phyloP scores from a whole-genome alignment of 2,888 invertebrate species.

The Laothoe populi region DNA sequence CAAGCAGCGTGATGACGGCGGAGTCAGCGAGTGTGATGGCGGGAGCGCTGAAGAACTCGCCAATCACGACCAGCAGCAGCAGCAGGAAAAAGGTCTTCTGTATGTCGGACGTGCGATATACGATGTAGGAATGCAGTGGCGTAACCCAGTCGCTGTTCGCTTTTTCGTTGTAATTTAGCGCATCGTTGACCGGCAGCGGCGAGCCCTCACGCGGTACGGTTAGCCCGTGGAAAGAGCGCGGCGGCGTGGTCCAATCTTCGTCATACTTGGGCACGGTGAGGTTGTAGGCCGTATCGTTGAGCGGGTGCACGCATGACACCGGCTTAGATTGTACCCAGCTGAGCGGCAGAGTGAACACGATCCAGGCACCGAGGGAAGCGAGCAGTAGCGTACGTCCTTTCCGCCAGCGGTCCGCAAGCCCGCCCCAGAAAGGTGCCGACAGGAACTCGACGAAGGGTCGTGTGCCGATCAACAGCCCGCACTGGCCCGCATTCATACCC shows the following conservation, averaged over 20 bases:
- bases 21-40: conserved; percentile 97
- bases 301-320: conserved; percentile 90
- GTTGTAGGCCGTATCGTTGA: conserved; percentile 84
- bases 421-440: conserved; percentile 99
- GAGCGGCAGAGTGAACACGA: conserved; percentile 97
- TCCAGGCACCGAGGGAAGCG: conserved; percentile 97
- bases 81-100: conserved; percentile 98
- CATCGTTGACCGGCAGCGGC: conserved; percentile 90
- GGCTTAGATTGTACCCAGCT: conserved; percentile 98
- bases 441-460: conserved; percentile 98
- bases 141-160: conserved; percentile 91
- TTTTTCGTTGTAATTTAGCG: conserved; percentile 89
- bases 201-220: conserved; percentile 73
- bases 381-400: conserved; percentile 95
- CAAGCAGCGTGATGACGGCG: conserved; percentile 94
- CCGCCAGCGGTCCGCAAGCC: conserved; percentile 95
- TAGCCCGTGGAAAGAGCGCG: conserved; percentile 61
- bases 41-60: conserved; percentile 99
- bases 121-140: conserved; percentile 96
- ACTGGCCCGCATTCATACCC: conserved; percentile 99
- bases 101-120: conserved; percentile 95
- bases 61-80: conserved; percentile 95
- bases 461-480: conserved; percentile 96
- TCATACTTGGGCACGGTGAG: conserved; percentile 86
- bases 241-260: conserved; percentile 57